Conservation (phyloP, 2,113 vertebrate species). For the Perca flavescens region DNA sequence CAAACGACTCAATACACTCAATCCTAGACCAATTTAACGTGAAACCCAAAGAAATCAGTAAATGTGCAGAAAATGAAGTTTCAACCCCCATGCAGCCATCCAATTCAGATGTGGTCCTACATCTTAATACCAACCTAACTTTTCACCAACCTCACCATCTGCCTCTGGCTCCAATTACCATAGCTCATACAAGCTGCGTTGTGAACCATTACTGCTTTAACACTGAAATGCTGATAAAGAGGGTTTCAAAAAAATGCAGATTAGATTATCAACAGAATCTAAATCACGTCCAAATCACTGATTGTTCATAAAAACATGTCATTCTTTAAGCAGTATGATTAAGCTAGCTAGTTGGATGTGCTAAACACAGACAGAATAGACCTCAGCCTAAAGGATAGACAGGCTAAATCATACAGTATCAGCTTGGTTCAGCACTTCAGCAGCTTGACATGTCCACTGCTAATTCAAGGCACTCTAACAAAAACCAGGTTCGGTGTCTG, state of each 20-base stretch:
- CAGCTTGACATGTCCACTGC: neutral
- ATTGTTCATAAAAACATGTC: slow-evolving; percentile 43
- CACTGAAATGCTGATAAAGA: slow-evolving; percentile 47
- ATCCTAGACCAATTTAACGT: slow-evolving; percentile 71
- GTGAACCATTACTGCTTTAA: slow-evolving; percentile 48
- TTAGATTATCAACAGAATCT: slow-evolving; percentile 66
- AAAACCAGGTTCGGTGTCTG: slow-evolving; percentile 5
- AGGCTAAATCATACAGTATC: slow-evolving; percentile 21
- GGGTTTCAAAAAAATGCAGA: slow-evolving; percentile 49
- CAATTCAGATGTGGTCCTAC: slow-evolving; percentile 62
- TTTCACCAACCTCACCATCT: slow-evolving; percentile 41
- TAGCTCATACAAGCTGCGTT: slow-evolving; percentile 41
- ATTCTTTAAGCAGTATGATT: slow-evolving; percentile 40
- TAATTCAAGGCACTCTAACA: slow-evolving; percentile 16
- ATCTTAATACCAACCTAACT: slow-evolving; percentile 60
- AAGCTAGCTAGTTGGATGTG: neutral
- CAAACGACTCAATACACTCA: slow-evolving; percentile 76
- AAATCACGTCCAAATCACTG: slow-evolving; percentile 56
- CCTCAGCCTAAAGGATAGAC: neutral
- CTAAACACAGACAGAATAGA: slow-evolving; percentile 10
- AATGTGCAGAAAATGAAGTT: slow-evolving; percentile 78
- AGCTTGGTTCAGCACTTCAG: slow-evolving; percentile 23
- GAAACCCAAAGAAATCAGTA: slow-evolving; percentile 78
- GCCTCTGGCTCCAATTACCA: slow-evolving; percentile 61
- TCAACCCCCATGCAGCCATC: slow-evolving; percentile 55